Conservation (phyloP, 2,888 invertebrate species). For the Troglohyphantes excavatus region DNA sequence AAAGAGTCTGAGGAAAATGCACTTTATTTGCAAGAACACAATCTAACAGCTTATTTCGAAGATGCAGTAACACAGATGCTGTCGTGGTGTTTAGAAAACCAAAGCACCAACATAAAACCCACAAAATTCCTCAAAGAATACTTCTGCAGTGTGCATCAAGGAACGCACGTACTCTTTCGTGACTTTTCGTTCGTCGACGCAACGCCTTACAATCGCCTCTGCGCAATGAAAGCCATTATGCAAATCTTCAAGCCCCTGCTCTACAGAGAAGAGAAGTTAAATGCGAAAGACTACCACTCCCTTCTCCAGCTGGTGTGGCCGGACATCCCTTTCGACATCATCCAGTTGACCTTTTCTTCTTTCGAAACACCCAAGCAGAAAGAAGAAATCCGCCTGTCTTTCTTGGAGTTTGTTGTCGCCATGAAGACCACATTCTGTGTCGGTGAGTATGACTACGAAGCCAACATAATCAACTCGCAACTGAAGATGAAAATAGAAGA, state of each 20-base stretch:
- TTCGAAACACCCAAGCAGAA: slow-evolving; percentile 36
- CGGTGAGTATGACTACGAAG: slow-evolving; percentile 65
- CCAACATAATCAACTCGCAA: slow-evolving; percentile 48
- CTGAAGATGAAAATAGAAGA: slow-evolving; percentile 45
- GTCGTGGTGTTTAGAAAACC: slow-evolving; percentile 60
- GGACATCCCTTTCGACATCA: slow-evolving; percentile 54
- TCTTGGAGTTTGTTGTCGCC: slow-evolving; percentile 57
- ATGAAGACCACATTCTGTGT: slow-evolving; percentile 57
- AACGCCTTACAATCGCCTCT: slow-evolving; percentile 73
- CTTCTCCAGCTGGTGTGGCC: slow-evolving; percentile 70
- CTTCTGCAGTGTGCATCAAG: slow-evolving; percentile 78
- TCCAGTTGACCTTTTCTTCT: slow-evolving; percentile 20
- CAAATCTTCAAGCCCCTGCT: slow-evolving; percentile 73
- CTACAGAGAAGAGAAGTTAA: slow-evolving; percentile 60
- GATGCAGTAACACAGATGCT: slow-evolving; percentile 75
- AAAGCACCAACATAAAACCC: slow-evolving; percentile 66
- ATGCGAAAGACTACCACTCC: slow-evolving; percentile 71
- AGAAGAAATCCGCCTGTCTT: slow-evolving; percentile 34
- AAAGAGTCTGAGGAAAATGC: slow-evolving; percentile 23
- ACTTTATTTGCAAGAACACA: slow-evolving; percentile 59
- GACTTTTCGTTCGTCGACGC: slow-evolving; percentile 73
- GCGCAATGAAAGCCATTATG: slow-evolving; percentile 70
- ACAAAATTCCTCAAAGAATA: slow-evolving; percentile 75
- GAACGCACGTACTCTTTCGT: slow-evolving; percentile 76
- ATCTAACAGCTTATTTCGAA: slow-evolving; percentile 70